A percentile compares a stretch with the other conserved stretches of the same genome.
phyloP scores from a whole-genome alignment of 2,797 vertebrate genomes.

The Cygnus olor region DNA sequence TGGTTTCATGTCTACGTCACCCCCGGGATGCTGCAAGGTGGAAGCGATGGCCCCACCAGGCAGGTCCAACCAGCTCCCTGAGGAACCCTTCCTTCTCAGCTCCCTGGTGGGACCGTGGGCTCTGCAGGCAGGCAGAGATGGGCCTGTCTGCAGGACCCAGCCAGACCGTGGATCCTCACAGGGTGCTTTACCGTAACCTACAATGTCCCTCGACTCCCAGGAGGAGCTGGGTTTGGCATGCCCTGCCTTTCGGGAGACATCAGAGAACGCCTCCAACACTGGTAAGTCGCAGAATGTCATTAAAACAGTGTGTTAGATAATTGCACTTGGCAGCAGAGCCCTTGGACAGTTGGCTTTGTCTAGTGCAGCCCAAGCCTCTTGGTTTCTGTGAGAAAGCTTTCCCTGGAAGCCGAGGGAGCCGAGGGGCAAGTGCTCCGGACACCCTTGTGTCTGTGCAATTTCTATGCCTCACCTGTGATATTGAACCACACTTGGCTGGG shows the following conservation, averaged over 20 bases:
- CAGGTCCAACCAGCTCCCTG: background rate
- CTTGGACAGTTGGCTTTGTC: background rate
- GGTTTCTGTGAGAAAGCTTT: constrained; percentile 28
- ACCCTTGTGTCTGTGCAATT: background rate
- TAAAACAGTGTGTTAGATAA: background rate
- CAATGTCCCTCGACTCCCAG: background rate
- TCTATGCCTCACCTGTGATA: constrained; percentile 85
- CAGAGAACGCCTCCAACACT: constrained; percentile 13
- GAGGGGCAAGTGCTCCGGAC: background rate
- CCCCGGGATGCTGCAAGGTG: background rate
- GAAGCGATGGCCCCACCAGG: background rate
- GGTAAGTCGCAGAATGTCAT: constrained; percentile 11
- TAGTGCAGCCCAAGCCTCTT: background rate
- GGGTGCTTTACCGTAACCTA: background rate
- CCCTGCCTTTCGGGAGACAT: background rate
- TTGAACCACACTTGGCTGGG: constrained; percentile 88
- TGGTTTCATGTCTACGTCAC: background rate
- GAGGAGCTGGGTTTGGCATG: constrained; percentile 2
- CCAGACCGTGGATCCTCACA: background rate
- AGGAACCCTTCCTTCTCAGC: background rate
- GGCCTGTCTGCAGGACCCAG: background rate
- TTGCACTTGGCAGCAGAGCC: background rate
- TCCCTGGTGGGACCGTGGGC: background rate
- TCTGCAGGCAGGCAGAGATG: rapidly evolving
- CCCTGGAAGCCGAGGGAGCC: background rate